Percentiles rank a stretch among this genome's conserved stretches.
Evolutionary conservation across 2,797 vertebrate species (phyloP).

Genomic region (Etheostoma perlongum): DNA sequence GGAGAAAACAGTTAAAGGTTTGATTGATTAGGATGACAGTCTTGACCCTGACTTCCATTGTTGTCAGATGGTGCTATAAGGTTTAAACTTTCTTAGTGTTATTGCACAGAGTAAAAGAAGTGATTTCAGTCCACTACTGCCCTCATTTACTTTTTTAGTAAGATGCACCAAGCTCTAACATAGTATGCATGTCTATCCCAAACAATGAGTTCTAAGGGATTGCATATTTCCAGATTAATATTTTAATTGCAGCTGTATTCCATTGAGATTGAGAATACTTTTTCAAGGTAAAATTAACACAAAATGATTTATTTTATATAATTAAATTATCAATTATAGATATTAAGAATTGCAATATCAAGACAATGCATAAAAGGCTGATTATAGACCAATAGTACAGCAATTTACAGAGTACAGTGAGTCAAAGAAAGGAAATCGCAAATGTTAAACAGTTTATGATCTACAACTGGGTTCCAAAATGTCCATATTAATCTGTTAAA

Average conservation of each 20-base stretch:
- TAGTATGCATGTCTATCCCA: too few species aligned
- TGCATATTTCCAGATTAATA: not conserved
- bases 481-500: not conserved
- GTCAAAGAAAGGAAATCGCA: not conserved
- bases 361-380: not conserved
- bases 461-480: not conserved
- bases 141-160: not conserved
- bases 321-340: not conserved
- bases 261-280: not conserved
- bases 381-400: not conserved
- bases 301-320: accelerated
- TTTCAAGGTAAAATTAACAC: not conserved
- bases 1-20: not conserved
- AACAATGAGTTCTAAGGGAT: too few species aligned
- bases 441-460: not conserved
- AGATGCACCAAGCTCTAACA: not conserved
- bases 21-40: not conserved
- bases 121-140: not conserved
- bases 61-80: not conserved
- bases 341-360: not conserved
- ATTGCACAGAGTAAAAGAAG: not conserved
- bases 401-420: not conserved
- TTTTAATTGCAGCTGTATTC: not conserved
- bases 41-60: not conserved
- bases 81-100: not conserved